These are phyloP conservation scores for Oncorhynchus keta DNA, from an alignment of 2,113 vertebrate genomes.

Conservation along the genomic window DNA sequence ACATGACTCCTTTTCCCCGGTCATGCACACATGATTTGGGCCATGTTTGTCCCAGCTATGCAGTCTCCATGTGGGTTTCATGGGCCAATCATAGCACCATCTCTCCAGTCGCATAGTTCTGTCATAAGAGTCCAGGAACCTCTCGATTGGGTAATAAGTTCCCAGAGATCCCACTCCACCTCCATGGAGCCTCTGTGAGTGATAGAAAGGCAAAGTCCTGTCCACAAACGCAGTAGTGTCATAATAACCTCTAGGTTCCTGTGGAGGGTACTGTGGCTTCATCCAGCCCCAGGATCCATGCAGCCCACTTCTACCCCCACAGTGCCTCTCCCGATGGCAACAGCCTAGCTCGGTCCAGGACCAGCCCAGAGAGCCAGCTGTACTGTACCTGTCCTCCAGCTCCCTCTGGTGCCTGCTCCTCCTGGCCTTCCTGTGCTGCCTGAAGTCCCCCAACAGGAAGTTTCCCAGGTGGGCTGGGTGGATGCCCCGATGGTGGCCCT, in stretches of 20 bases:
- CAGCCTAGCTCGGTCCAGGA: constrained; percentile 10
- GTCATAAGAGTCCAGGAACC: not conserved
- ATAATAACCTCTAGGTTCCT: constrained; percentile 22
- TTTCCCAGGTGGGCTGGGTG: constrained; percentile 78
- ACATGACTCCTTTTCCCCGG: constrained; percentile 11
- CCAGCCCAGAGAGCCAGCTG: not conserved
- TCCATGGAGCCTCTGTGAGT: constrained; percentile 10
- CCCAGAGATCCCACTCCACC: not conserved
- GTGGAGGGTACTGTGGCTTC: constrained; percentile 31
- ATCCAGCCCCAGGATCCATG: not conserved
- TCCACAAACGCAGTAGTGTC: not conserved
- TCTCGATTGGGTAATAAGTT: not conserved
- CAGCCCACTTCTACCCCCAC: not conserved
- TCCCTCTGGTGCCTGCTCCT: constrained; percentile 43
- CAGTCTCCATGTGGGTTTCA: constrained; percentile 14
- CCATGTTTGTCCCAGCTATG: not conserved
- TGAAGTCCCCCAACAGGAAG: constrained; percentile 81
- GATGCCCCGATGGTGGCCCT: constrained; percentile 85
- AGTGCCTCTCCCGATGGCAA: not conserved
- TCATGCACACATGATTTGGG: not conserved
- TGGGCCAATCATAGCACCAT: not conserved
- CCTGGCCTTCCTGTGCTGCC: constrained; percentile 50
- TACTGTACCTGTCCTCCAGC: not conserved
- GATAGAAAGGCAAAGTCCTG: constrained; percentile 4
- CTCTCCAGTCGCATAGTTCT: not conserved